Evolutionary conservation across 1,140 invertebrate genomes (phyloP), one percentile per base, ranked within the genome.

Genomic region (Thalassaphorura encarpata): DNA sequence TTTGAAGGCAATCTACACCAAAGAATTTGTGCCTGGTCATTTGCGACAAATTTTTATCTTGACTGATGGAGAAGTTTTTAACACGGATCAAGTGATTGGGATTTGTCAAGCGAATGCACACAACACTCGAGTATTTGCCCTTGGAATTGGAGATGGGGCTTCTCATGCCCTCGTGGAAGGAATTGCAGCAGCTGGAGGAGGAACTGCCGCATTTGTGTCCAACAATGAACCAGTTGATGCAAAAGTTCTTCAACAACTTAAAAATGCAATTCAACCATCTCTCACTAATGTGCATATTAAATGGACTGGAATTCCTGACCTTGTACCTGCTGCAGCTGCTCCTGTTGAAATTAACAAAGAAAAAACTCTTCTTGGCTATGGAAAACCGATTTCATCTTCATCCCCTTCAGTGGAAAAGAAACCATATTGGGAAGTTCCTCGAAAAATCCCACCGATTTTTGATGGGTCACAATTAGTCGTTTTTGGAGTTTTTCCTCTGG

Each of bases 51-150:
- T 73, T 13, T 69, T 72, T 56, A 52, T 73, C 6, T 48, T 74
- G 3, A 72, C 72, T n/a, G 72, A 74, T 56, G 72, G 72, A 26
- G 66, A 67, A 42, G 70, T 70, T 61, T 67, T 27, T 60, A 71
- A 73, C 43, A 67, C 67, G 1, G 57, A 67, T 3, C 54, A 69
- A 47, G 58, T 72, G 16, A 56, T 69, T 52, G 56, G 61, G 2
- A 49, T 72, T 5, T 67, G 70, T 6, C 62, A 61, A 33, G 54
- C 58, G 6, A 63, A 71, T 49, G 63, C 67, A 11, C 57, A 66
- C 26, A 61, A 62, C 16, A 66, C 56, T n/a, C 62, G 71, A 29
- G 63, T 71, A 13, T 72, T 73, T 61, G 59, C 70, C 19, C 54
- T 72, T 15, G 71, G 72, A 16, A 68, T 72, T 39, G 71, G 70